These are phyloP conservation scores for Cheirogaleus medius DNA, from an alignment of 2,113 vertebrate species.

Conservation along the genomic window DNA sequence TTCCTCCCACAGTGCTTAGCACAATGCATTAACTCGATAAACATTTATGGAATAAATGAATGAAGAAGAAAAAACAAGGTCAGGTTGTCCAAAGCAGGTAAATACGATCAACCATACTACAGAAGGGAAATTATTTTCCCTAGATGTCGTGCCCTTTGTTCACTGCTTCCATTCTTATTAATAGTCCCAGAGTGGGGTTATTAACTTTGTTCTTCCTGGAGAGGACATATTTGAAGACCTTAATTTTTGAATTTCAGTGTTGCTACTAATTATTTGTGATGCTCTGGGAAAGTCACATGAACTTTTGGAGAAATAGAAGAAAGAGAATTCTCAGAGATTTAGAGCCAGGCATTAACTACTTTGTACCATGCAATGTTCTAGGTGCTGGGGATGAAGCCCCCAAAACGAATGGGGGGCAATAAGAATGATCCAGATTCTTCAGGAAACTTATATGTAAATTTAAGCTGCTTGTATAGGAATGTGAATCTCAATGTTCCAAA, in stretches of 20 bases:
- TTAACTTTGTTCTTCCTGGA: background rate
- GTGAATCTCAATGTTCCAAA: background rate
- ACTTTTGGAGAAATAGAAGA: background rate
- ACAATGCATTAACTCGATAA: background rate
- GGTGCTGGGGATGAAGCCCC: background rate
- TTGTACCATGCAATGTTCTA: background rate
- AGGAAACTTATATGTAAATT: background rate
- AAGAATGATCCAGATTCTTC: background rate
- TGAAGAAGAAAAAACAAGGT: background rate
- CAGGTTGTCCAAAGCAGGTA: background rate
- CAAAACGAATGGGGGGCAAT: background rate
- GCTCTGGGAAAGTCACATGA: background rate
- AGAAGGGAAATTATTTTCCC: background rate
- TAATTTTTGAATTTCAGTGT: too few species aligned
- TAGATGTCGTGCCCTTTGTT: background rate
- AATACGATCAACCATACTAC: background rate
- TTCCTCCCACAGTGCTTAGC: background rate
- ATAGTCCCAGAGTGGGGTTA: too few species aligned
- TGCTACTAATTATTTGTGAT: background rate
- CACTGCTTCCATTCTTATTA: background rate
- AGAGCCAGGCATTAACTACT: background rate
- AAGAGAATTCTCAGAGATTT: background rate
- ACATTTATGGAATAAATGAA: background rate
- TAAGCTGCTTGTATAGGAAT: background rate
- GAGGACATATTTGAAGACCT: background rate